These are phyloP conservation scores for Motacilla tschutschensis DNA, from an alignment of 2,113 vertebrate species.

Conservation along the genomic window DNA sequence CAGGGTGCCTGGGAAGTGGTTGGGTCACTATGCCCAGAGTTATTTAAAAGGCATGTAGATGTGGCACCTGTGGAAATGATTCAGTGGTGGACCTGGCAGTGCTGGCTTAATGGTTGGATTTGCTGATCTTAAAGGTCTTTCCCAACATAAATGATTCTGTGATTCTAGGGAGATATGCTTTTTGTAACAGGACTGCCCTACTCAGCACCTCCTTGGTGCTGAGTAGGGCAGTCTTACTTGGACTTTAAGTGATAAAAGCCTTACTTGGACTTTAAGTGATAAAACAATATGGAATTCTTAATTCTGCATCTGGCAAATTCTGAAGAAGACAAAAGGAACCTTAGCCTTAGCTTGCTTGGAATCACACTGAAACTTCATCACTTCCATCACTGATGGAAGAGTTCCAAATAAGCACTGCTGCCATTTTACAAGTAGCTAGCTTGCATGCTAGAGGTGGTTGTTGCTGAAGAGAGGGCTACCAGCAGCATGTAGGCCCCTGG, in stretches of 20 bases:
- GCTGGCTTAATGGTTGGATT: neutral
- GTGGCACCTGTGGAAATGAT: neutral
- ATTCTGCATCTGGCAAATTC: neutral
- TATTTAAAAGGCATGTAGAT: neutral
- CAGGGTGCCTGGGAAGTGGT: neutral
- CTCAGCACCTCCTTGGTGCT: neutral
- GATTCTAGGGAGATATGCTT: neutral
- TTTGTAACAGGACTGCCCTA: neutral
- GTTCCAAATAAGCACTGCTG: neutral
- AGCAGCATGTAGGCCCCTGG: neutral
- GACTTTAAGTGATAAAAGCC: neutral
- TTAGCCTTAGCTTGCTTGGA: neutral
- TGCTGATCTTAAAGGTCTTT: neutral
- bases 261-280: neutral
- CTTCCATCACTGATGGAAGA: neutral
- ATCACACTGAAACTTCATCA: neutral
- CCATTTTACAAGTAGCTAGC: neutral
- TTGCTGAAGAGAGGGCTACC: neutral
- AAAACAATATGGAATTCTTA: neutral
- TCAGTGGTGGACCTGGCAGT: too few relatives aligned
- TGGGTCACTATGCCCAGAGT: rapidly evolving
- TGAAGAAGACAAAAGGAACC: neutral
- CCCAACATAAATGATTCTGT: neutral
- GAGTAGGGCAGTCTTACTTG: neutral
- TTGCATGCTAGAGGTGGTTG: neutral